A percentile compares a stretch with the other conserved stretches of the same genome.
Evolutionary conservation across 2,888 invertebrate genomes (phyloP).

Genomic region (Scaptomyza cyrtandrae): DNA sequence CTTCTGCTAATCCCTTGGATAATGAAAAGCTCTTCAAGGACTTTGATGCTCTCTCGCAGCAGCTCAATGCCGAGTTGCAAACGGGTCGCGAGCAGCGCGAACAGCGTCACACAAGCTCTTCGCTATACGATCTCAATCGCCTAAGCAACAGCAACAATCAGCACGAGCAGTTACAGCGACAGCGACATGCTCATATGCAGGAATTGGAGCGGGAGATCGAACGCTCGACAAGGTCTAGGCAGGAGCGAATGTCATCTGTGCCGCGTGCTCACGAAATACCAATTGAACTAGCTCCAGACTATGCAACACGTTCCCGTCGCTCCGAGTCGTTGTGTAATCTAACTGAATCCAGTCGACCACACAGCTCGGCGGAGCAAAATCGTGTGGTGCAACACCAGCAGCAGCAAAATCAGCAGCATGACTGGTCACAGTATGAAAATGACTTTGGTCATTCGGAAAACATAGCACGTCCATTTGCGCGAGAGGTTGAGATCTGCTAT

Average conservation of each 20-base stretch:
- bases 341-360: conserved; percentile 56
- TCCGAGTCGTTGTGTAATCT: conserved; percentile 82
- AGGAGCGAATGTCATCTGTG: conserved; percentile 63
- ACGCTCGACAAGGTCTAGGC: conserved; percentile 70
- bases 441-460: conserved; percentile 84
- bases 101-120: conserved; percentile 74
- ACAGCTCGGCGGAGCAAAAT: conserved; percentile 60
- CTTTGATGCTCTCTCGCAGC: conserved; percentile 83
- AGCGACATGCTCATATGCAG: conserved; percentile 77
- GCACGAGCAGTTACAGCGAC: conserved; percentile 70
- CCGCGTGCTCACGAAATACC: conserved; percentile 70
- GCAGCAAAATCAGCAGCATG: conserved; percentile 79
- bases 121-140: conserved; percentile 78
- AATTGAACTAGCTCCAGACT: conserved; percentile 58
- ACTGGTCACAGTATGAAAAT: conserved; percentile 85
- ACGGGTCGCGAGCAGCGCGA: conserved; percentile 71
- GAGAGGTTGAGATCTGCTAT: conserved; percentile 83
- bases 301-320: conserved; percentile 61
- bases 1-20: conserved; percentile 69
- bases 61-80: conserved; percentile 81
- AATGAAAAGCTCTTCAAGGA: conserved; percentile 84
- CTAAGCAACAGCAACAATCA: conserved; percentile 53
- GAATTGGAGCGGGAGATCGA: conserved; percentile 79
- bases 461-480: conserved; percentile 82
- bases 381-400: conserved; percentile 1